Conservation (phyloP, 2,113 vertebrate genomes). For the Caretta caretta region DNA sequence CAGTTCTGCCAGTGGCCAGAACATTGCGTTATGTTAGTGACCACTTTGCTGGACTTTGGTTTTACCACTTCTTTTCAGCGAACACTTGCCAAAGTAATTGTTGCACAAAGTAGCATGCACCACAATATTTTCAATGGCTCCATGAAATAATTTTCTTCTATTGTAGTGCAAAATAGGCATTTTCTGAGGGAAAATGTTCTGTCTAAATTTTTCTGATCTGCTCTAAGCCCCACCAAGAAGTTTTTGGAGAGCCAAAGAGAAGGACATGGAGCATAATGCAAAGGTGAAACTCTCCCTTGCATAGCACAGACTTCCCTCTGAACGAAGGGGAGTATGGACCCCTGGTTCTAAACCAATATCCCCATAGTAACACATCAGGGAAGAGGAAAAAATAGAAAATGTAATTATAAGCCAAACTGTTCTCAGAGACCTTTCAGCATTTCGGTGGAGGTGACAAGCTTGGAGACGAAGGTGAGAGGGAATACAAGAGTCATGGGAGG, state of each 20-base stretch:
- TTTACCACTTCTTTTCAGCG: not conserved
- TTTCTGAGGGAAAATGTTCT: not conserved
- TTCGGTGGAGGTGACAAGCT: slow-evolving; percentile 16
- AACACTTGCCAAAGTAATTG: not conserved
- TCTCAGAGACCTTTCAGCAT: not conserved
- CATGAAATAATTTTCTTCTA: not conserved
- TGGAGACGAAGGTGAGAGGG: not conserved
- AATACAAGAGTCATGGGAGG: not conserved
- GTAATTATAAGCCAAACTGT: not conserved
- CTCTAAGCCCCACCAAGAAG: not conserved
- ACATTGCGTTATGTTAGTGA: not conserved
- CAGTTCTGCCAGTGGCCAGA: not conserved
- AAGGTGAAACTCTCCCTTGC: not conserved
- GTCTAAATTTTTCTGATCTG: slow-evolving; percentile 52
- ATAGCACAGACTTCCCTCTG: not conserved
- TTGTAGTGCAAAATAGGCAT: not conserved
- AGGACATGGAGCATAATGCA: not conserved
- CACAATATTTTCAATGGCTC: not conserved
- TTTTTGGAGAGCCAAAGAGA: not conserved
- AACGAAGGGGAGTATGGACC: not conserved
- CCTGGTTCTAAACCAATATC: not conserved
- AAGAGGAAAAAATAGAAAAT: not conserved
- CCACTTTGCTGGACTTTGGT: not conserved
- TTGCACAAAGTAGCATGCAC: not conserved
- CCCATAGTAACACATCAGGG: not conserved